These are phyloP conservation scores for Desoria tigrina DNA, from an alignment of 2,888 invertebrate species.

Conservation along the genomic window DNA sequence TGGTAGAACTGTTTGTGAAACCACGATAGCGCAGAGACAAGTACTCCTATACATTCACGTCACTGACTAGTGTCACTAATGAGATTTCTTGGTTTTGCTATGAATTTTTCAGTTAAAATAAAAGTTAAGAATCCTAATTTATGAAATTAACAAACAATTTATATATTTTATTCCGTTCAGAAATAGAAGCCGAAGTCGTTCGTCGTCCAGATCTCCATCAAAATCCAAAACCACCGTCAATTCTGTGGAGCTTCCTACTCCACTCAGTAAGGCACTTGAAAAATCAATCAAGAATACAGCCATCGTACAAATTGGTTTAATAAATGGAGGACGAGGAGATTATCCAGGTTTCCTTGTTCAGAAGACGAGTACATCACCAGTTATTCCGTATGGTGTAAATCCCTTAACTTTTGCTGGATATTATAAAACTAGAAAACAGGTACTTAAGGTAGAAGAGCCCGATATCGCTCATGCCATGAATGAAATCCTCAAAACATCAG, in stretches of 20 bases:
- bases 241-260: slow-evolving; percentile 31
- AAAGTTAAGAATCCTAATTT: too few species aligned
- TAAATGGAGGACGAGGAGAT: slow-evolving; percentile 31
- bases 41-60: too few species aligned
- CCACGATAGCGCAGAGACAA: too few species aligned
- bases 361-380: slow-evolving; percentile 38
- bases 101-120: too few species aligned
- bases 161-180: background rate
- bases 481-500: slow-evolving; percentile 26
- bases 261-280: slow-evolving; percentile 30
- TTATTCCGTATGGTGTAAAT: slow-evolving; percentile 44
- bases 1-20: too few species aligned
- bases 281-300: slow-evolving; percentile 23
- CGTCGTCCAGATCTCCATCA: slow-evolving; percentile 27
- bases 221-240: slow-evolving; percentile 23
- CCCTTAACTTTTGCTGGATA: slow-evolving; percentile 44
- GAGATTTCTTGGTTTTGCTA: too few species aligned
- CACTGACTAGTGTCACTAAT: too few species aligned
- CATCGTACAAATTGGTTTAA: slow-evolving; percentile 29
- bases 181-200: background rate
- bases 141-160: too few species aligned
- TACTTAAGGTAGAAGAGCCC: slow-evolving; percentile 44
- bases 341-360: slow-evolving; percentile 39
- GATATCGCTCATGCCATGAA: slow-evolving; percentile 44
- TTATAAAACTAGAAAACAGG: slow-evolving; percentile 48